A percentile compares a stretch with the other conserved stretches of the same genome.
phyloP scores from a whole-genome alignment of 2,888 invertebrate genomes.

The Philopedon plagiatum region DNA sequence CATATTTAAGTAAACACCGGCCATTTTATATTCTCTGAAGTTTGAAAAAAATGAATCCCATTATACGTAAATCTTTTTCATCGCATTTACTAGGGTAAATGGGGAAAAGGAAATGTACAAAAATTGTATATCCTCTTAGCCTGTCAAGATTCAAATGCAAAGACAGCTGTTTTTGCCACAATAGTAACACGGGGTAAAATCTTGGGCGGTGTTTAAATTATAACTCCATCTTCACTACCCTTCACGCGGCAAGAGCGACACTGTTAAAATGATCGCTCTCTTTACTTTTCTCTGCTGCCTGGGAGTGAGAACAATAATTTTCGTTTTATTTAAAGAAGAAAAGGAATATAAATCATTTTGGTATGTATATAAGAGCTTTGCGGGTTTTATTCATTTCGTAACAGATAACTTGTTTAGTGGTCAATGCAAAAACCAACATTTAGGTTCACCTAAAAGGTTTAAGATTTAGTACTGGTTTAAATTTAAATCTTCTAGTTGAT shows the following conservation, averaged over 20 bases:
- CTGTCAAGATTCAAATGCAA: slow-evolving; percentile 46
- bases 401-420: no score
- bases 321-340: slow-evolving; percentile 54
- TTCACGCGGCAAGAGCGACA: slow-evolving; percentile 39
- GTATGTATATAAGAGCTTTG: slow-evolving; percentile 32
- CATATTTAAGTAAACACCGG: no score
- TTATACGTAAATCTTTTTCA: slow-evolving; percentile 5
- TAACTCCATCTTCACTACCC: slow-evolving; percentile 45
- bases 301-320: slow-evolving; percentile 57
- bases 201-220: slow-evolving; percentile 55
- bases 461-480: no score
- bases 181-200: slow-evolving; percentile 51
- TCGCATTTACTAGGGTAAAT: background rate
- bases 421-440: no score
- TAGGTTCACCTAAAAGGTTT: no score
- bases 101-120: background rate
- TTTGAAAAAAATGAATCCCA: background rate
- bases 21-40: no score
- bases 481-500: no score
- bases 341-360: slow-evolving; percentile 54
- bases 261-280: slow-evolving; percentile 54
- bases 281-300: slow-evolving; percentile 50
- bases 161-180: slow-evolving; percentile 52
- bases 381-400: no score
- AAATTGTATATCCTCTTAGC: slow-evolving; percentile 26